Percentiles rank a stretch among this genome's conserved stretches.
Evolutionary conservation across 2,797 vertebrate species (phyloP).

Genomic region (Chaetophractus vellerosus): DNA sequence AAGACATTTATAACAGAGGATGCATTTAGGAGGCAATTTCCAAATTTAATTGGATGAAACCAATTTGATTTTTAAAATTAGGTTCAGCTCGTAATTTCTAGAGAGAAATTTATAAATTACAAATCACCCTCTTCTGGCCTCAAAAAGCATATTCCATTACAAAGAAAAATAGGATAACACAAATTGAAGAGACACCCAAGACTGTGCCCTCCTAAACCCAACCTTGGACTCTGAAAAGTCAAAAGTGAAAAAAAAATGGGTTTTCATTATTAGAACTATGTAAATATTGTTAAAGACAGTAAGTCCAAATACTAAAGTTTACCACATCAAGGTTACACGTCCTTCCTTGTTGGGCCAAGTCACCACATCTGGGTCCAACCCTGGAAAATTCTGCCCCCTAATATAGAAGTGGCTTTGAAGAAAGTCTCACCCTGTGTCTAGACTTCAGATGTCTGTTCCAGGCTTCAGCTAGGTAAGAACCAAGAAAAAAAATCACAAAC

Average conservation of each 20-base stretch:
- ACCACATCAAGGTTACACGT: background rate
- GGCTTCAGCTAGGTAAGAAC: background rate
- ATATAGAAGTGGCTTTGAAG: background rate
- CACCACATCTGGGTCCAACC: background rate
- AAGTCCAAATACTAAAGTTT: background rate
- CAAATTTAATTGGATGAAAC: constrained; percentile 84
- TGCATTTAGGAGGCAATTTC: constrained; percentile 77
- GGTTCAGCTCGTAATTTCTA: constrained; percentile 73
- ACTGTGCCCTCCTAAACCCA: background rate
- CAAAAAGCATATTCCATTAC: constrained; percentile 55
- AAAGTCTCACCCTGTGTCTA: constrained; percentile 32
- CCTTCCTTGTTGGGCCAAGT: background rate
- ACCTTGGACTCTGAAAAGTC: background rate
- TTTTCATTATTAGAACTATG: background rate
- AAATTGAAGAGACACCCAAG: constrained; percentile 25
- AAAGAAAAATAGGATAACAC: constrained; percentile 43
- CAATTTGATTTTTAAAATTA: constrained; percentile 80
- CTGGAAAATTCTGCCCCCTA: background rate
- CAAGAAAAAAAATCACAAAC: constrained; percentile 19
- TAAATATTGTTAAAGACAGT: background rate
- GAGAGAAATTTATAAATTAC: constrained; percentile 75
- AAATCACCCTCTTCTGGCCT: constrained; percentile 59
- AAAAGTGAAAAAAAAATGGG: background rate
- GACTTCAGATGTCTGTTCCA: background rate
- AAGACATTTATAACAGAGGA: constrained; percentile 56